A percentile compares a stretch with the other conserved stretches of the same genome.
Evolutionary conservation across 2,797 vertebrate genomes (phyloP).

Genomic region (Sparidentex hasta): DNA sequence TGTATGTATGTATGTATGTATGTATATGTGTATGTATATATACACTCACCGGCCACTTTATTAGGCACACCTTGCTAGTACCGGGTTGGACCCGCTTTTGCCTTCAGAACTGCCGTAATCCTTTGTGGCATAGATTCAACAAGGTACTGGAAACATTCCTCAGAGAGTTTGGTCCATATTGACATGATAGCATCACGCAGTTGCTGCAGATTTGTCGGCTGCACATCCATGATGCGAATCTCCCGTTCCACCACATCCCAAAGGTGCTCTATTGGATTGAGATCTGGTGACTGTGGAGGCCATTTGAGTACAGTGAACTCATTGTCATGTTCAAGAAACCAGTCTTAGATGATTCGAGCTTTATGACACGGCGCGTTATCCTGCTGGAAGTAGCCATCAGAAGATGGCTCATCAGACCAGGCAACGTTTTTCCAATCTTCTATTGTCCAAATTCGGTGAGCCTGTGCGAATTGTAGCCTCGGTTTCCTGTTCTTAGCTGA

Average conservation of each 20-base stretch:
- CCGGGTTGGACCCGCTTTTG: no score
- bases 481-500: no score
- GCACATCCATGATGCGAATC: slow-evolving; percentile 68
- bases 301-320: slow-evolving; percentile 12
- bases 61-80: no score
- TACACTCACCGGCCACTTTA: no score
- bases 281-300: slow-evolving; percentile 54
- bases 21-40: no score
- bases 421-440: no score
- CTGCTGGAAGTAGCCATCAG: background rate
- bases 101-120: no score
- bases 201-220: slow-evolving; percentile 74
- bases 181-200: slow-evolving; percentile 48
- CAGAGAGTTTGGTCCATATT: slow-evolving; percentile 36
- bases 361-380: background rate
- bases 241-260: slow-evolving; percentile 62
- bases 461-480: no score
- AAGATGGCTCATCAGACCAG: no score
- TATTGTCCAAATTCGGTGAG: no score
- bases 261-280: slow-evolving; percentile 50
- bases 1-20: no score
- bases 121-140: no score
- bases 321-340: background rate
- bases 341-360: background rate
- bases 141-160: background rate